These are phyloP conservation scores for Bubo blakistoni DNA, from an alignment of 2,113 vertebrate species.

Conservation along the genomic window DNA sequence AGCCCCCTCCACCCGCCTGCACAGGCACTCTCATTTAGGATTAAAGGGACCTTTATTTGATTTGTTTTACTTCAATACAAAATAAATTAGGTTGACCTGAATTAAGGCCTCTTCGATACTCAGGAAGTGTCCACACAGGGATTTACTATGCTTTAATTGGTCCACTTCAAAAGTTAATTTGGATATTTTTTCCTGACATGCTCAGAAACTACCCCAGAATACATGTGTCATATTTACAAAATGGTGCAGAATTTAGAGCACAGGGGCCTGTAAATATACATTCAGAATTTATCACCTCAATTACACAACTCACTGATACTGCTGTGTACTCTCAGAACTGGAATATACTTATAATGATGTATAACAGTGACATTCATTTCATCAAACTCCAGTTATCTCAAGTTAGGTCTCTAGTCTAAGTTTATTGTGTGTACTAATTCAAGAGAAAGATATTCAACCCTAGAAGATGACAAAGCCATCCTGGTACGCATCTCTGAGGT, in stretches of 20 bases:
- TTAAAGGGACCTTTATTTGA: constrained; percentile 58
- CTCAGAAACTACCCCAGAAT: background rate
- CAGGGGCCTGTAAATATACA: background rate
- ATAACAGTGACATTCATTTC: background rate
- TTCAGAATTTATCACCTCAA: background rate
- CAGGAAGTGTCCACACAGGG: background rate
- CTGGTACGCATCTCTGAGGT: background rate
- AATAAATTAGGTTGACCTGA: constrained; percentile 55
- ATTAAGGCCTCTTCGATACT: constrained; percentile 35
- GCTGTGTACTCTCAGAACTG: background rate
- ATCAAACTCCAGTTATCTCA: background rate
- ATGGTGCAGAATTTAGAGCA: background rate
- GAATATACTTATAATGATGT: background rate
- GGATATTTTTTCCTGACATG: background rate
- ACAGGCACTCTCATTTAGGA: constrained; percentile 58
- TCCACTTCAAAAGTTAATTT: constrained; percentile 40
- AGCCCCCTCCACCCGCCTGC: constrained; percentile 36
- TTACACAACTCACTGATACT: background rate
- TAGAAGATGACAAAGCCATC: background rate
- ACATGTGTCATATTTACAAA: background rate
- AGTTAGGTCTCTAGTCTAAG: background rate
- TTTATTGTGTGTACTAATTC: background rate
- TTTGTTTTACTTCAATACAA: constrained; percentile 56
- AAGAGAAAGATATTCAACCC: background rate
- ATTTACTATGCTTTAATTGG: constrained; percentile 40